phyloP scores from a whole-genome alignment of 2,113 vertebrate species.

The Psephotus haematonotus region DNA sequence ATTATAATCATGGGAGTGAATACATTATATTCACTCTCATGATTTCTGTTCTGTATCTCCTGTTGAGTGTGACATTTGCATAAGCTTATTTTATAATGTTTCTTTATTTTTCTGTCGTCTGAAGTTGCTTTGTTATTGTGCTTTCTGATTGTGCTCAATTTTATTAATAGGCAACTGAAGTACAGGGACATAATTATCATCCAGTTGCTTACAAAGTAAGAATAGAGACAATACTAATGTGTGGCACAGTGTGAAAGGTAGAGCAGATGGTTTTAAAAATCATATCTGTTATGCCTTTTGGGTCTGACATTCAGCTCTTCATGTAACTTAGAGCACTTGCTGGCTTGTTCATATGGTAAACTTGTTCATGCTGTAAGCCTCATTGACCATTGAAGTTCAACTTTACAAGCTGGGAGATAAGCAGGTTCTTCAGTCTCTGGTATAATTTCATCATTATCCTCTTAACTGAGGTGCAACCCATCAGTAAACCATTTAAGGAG shows the following conservation, averaged over 20 bases:
- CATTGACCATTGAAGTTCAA: background rate
- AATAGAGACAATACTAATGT: background rate
- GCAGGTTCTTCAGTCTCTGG: background rate
- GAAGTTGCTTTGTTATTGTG: background rate
- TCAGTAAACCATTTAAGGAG: constrained; percentile 8
- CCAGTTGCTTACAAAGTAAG: background rate
- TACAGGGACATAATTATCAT: background rate
- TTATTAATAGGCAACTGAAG: background rate
- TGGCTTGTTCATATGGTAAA: background rate
- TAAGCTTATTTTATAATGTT: background rate
- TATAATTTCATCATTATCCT: background rate
- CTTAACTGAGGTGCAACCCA: background rate
- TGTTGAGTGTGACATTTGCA: background rate
- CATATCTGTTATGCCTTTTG: background rate
- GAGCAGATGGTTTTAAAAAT: background rate
- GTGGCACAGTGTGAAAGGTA: background rate
- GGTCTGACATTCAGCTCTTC: background rate
- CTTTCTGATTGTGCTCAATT: background rate
- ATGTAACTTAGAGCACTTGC: background rate
- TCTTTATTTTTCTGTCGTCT: background rate
- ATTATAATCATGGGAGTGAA: background rate
- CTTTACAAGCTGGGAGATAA: background rate
- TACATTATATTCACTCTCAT: background rate
- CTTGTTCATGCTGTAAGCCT: background rate
- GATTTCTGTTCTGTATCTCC: background rate